phyloP scores from a whole-genome alignment of 1,140 invertebrate species.

The Monomorium pharaonis region DNA sequence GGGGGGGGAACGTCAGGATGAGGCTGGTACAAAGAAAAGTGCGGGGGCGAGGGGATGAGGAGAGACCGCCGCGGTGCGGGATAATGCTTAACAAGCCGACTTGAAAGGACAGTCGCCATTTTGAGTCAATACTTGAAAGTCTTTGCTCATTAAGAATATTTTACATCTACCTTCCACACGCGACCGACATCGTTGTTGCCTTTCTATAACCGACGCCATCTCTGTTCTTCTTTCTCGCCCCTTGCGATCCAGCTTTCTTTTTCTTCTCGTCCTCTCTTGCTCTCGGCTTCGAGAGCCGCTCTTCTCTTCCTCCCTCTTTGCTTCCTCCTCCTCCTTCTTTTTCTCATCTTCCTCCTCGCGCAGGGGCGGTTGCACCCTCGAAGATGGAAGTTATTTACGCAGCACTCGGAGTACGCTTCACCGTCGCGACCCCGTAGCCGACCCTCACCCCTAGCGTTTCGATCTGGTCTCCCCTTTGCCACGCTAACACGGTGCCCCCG shows the following conservation, averaged over 20 bases:
- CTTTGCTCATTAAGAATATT: constrained; percentile 85
- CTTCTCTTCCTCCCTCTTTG: constrained; percentile 33
- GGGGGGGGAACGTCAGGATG: constrained; percentile 12
- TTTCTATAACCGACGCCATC: constrained; percentile 62
- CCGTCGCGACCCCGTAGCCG: constrained; percentile 69
- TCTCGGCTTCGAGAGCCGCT: constrained; percentile 9
- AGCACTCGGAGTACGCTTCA: constrained; percentile 69
- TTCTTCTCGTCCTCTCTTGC: constrained; percentile 55
- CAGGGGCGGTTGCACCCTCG: constrained; percentile 68
- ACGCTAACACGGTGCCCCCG: constrained; percentile 67
- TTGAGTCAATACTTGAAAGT: constrained; percentile 85
- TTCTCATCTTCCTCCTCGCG: constrained; percentile 54
- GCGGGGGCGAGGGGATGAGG: neutral
- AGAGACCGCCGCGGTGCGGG: constrained; percentile 65
- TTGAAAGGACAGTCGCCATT: constrained; percentile 84
- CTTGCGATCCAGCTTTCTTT: constrained; percentile 49
- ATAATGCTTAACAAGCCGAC: constrained; percentile 85
- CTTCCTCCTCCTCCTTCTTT: constrained; percentile 38
- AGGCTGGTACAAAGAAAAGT: constrained; percentile 63
- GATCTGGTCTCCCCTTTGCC: constrained; percentile 62
- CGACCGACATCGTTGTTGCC: constrained; percentile 56
- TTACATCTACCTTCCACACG: constrained; percentile 74
- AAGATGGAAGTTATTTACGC: constrained; percentile 80
- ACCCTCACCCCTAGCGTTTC: constrained; percentile 63
- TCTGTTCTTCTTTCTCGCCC: constrained; percentile 34